Evolutionary conservation across 1,140 invertebrate genomes (phyloP), one percentile per base, ranked within the genome.

Genomic region (Bombus balteatus): DNA sequence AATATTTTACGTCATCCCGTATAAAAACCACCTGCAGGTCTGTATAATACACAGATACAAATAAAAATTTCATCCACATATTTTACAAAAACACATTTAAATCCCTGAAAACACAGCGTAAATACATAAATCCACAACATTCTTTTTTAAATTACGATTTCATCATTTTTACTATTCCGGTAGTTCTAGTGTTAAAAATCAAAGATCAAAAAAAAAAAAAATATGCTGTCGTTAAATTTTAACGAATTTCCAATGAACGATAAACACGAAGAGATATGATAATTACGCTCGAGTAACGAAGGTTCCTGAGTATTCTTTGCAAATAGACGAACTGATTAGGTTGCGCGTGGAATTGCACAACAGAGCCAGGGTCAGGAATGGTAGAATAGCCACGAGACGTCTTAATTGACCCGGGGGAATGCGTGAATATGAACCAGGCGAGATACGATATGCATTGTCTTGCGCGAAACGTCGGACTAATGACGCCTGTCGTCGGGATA

Each of bases 321-420:
- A 78, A 84, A 73, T 84, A 87, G 72, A 83, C 47, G 62, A 43
- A 10, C 41, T 15, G 74, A 32, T 34, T 8, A 59, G 65, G 15
- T 68, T 39, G 53, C 72, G 72, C 79, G 76, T 74, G 70, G 80
- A 88, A 89, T 91, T 91, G 84, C 88, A 91, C 90, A 92, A 92
- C 81, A 81, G 78, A 70, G 75, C 80, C 81, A 73, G 68, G 77
- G 83, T 81, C 82, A 83, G 89, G 88, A 82, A 92, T 92, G 90
- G 90, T 86, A 86, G 86, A 92, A 91, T 86, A 87, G 85, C 88
- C 80, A 82, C 88, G 87, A 92, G 91, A 92, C 84, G 80, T 91
- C 90, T 91, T 91, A 92, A 93, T 92, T 93, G 91, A 93, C 91
- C 91, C 90, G 81, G 86, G 87, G 85, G 87, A 92, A 92, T 90